Conservation (phyloP, 2,113 vertebrate genomes). For the Neodontobutis hainanensis region DNA sequence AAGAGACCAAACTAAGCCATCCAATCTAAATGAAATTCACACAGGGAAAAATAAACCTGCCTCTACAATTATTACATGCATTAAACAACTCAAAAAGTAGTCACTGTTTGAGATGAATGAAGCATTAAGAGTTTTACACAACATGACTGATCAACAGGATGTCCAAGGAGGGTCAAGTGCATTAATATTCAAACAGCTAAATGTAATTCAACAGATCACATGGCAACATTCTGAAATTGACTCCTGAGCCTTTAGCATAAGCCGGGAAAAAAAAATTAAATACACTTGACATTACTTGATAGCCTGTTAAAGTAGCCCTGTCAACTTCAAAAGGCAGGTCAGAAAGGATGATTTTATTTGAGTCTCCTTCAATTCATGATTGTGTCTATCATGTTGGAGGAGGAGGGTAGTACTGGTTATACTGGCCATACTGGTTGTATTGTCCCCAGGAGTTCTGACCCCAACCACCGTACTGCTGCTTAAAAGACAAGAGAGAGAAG, state of each 20-base stretch:
- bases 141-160: constrained; percentile 31
- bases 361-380: constrained; percentile 52
- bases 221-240: constrained; percentile 24
- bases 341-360: constrained; percentile 47
- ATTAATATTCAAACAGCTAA: constrained; percentile 16
- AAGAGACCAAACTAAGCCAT: constrained; percentile 61
- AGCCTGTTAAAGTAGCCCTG: constrained; percentile 17
- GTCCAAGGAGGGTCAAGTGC: constrained; percentile 26
- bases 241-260: constrained; percentile 4
- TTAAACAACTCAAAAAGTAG: constrained; percentile 42
- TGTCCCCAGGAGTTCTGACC: constrained; percentile 91
- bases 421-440: constrained; percentile 81
- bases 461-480: constrained; percentile 88
- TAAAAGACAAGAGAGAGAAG: background rate
- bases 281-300: constrained; percentile 23
- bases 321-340: constrained; percentile 39
- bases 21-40: constrained; percentile 43
- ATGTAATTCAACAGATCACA: constrained; percentile 30
- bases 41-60: constrained; percentile 42
- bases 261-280: constrained; percentile 25
- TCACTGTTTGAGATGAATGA: constrained; percentile 34
- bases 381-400: constrained; percentile 87
- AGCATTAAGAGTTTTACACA: constrained; percentile 15
- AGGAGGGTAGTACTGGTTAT: constrained; percentile 96
- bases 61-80: constrained; percentile 63